phyloP scores from a whole-genome alignment of 2,888 invertebrate genomes.

The Punctoribates punctum region DNA sequence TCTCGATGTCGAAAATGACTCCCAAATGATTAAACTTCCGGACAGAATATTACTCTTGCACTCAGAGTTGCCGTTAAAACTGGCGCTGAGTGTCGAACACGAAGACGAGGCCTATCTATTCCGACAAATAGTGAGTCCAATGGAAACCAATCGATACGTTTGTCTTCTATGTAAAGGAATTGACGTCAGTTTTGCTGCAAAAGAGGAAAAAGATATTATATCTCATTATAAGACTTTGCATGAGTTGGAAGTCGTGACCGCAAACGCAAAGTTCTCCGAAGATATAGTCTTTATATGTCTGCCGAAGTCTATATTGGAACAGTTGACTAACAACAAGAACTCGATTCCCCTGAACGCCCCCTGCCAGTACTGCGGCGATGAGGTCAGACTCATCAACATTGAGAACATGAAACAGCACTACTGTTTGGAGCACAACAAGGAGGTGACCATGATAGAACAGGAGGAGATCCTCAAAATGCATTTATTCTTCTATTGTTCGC shows the following conservation, averaged over 20 bases:
- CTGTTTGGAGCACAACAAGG: conserved; percentile 47
- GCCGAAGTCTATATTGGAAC: conserved; percentile 45
- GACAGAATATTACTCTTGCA: conserved; percentile 44
- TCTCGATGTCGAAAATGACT: conserved; percentile 33
- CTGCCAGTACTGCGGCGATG: conserved; percentile 48
- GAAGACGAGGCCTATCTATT: conserved; percentile 39
- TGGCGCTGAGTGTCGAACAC: conserved; percentile 39
- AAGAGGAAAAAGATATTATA: conserved; percentile 48
- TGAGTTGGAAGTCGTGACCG: conserved; percentile 48
- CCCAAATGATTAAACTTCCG: conserved; percentile 41
- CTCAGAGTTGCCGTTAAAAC: conserved; percentile 42
- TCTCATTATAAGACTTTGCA: conserved; percentile 49
- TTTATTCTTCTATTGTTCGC: conserved; percentile 48
- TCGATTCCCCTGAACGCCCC: conserved; percentile 47
- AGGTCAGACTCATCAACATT: conserved; percentile 47
- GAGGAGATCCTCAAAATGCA: conserved; percentile 48
- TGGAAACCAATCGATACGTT: conserved; percentile 45
- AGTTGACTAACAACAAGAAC: conserved; percentile 11
- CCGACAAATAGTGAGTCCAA: conserved; percentile 48
- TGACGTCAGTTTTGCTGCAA: conserved; percentile 41
- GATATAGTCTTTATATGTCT: conserved; percentile 50
- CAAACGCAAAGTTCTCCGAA: conserved; percentile 49
- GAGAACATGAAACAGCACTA: conserved; percentile 49
- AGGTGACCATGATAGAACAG: conserved; percentile 48
- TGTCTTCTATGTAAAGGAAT: conserved; percentile 47